phyloP scores from a whole-genome alignment of 2,797 vertebrate genomes.

The Sebastes aleutianus region DNA sequence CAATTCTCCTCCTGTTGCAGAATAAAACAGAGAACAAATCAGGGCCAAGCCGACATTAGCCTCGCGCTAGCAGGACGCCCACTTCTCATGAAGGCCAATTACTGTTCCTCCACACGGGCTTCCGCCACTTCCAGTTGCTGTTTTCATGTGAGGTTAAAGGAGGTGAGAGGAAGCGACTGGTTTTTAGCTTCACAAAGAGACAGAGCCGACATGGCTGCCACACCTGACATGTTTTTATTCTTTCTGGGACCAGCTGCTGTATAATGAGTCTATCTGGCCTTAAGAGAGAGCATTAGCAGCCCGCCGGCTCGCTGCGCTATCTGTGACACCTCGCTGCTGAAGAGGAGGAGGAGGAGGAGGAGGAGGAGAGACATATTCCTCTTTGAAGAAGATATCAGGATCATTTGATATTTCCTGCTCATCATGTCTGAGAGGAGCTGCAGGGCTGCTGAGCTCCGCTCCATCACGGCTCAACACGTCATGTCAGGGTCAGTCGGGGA shows the following conservation, averaged over 20 bases:
- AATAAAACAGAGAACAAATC: constrained; percentile 60
- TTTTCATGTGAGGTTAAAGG: constrained; percentile 48
- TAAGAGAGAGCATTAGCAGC: constrained; percentile 54
- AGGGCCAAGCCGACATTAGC: constrained; percentile 71
- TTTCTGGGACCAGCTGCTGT: constrained; percentile 17
- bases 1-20: constrained; percentile 22
- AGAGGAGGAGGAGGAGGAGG: constrained; percentile 15
- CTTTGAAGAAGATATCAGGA: constrained; percentile 62
- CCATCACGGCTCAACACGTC: not conserved
- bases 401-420: constrained; percentile 56
- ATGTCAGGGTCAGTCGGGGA: not conserved
- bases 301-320: constrained; percentile 28
- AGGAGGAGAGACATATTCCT: constrained; percentile 21
- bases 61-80: constrained; percentile 48
- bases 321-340: constrained; percentile 45
- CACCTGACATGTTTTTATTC: constrained; percentile 40
- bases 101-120: constrained; percentile 37
- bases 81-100: constrained; percentile 68
- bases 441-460: not conserved
- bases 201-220: constrained; percentile 44
- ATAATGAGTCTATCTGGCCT: constrained; percentile 63
- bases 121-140: constrained; percentile 6
- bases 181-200: constrained; percentile 59
- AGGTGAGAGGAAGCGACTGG: constrained; percentile 37
- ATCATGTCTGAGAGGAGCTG: not conserved